These are phyloP conservation scores for Caenorhabditis angaria DNA, from an alignment of 2,888 invertebrate genomes.

Conservation along the genomic window DNA sequence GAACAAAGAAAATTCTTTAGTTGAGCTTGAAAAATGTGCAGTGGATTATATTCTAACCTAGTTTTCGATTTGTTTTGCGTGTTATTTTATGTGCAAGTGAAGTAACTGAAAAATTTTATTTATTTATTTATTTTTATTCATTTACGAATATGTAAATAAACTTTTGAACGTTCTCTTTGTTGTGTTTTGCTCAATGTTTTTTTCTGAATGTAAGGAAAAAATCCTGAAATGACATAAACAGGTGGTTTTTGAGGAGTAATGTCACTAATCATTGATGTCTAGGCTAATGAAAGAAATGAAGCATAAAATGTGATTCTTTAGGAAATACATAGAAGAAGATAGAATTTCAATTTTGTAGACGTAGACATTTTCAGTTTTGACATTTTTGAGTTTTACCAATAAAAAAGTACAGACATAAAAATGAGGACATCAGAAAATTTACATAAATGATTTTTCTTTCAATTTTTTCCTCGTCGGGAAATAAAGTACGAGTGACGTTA, in stretches of 20 bases:
- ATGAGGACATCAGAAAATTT: background rate
- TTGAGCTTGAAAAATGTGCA: conserved; percentile 2
- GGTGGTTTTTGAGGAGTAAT: background rate
- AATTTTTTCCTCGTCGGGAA: too few species aligned
- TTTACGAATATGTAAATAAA: too few species aligned
- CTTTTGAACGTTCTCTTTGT: too few species aligned
- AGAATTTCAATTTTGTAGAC: background rate
- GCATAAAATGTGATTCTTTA: background rate
- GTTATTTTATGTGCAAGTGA: background rate
- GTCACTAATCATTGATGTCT: background rate
- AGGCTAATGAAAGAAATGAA: background rate
- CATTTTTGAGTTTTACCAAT: background rate
- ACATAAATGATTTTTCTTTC: background rate
- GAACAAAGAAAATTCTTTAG: background rate
- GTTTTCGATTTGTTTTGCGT: background rate
- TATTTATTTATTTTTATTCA: too few species aligned
- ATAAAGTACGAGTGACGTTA: too few species aligned
- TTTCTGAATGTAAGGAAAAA: background rate
- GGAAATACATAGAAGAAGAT: background rate
- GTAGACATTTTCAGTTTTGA: background rate
- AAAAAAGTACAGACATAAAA: background rate
- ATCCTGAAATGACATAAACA: too few species aligned
- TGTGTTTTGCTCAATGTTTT: too few species aligned
- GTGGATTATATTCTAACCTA: conserved; percentile 4
- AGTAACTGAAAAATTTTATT: background rate